phyloP scores from a whole-genome alignment of 1,140 invertebrate species.

The Dendrolimus punctatus region DNA sequence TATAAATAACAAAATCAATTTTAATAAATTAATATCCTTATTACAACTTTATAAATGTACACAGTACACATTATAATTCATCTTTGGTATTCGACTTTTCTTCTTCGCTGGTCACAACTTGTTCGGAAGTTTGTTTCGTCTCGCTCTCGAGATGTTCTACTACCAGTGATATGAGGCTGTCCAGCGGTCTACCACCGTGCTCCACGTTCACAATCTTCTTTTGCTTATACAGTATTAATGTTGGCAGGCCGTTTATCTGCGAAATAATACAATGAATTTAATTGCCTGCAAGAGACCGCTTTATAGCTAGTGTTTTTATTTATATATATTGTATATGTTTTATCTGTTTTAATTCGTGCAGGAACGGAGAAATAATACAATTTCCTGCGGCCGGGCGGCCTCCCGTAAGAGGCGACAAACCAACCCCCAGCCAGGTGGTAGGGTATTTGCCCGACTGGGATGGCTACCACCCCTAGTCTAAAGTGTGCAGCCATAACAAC shows the following conservation, averaged over 20 bases:
- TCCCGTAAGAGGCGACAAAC: no score
- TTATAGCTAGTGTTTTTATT: background rate
- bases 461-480: no score
- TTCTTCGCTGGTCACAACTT: constrained; percentile 8
- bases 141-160: constrained; percentile 37
- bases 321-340: no score
- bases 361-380: no score
- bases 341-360: no score
- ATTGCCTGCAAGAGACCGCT: background rate
- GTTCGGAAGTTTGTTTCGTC: constrained; percentile 4
- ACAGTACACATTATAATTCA: constrained; percentile 16
- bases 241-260: constrained; percentile 53
- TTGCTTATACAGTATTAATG: constrained; percentile 53
- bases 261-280: constrained; percentile 13
- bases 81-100: constrained; percentile 37
- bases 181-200: constrained; percentile 42
- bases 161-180: constrained; percentile 47
- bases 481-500: no score
- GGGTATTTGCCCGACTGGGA: no score
- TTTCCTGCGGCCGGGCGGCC: no score
- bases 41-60: constrained; percentile 19
- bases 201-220: constrained; percentile 51
- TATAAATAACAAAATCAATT: constrained; percentile 13
- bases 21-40: constrained; percentile 20
- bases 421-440: no score